A percentile compares a stretch with the other conserved stretches of the same genome.
Evolutionary conservation across 2,888 invertebrate genomes (phyloP).

Genomic region (Polymixis lichenea): DNA sequence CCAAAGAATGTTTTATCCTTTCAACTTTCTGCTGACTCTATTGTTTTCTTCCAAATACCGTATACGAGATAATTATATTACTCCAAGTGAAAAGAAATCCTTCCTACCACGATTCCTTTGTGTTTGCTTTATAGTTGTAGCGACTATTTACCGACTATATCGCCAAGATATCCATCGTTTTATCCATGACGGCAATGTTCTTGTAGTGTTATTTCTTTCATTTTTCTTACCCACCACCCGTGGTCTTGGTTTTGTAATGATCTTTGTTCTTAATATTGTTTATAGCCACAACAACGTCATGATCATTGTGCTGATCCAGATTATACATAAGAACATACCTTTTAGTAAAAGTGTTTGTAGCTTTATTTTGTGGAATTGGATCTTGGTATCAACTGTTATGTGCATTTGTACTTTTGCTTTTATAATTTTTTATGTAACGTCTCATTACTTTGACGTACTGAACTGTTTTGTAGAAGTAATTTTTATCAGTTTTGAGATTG

Average conservation of each 20-base stretch:
- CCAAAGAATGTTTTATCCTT: conserved; percentile 9
- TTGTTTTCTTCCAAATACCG: conserved; percentile 11
- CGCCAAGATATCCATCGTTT: neutral
- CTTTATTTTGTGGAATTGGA: conserved; percentile 42
- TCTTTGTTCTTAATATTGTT: conserved; percentile 21
- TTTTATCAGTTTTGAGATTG: conserved; percentile 17
- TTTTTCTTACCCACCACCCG: neutral
- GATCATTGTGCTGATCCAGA: conserved; percentile 42
- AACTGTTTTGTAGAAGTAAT: neutral
- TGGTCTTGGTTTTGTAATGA: conserved; percentile 10
- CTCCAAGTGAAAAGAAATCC: neutral
- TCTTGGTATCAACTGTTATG: conserved; percentile 7
- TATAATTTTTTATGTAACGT: neutral
- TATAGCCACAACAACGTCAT: conserved; percentile 27
- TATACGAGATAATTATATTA: neutral
- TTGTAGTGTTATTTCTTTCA: neutral
- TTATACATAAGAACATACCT: conserved; percentile 26
- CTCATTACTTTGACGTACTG: neutral
- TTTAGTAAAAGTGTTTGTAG: conserved; percentile 6
- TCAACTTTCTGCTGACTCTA: conserved; percentile 6
- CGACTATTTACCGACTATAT: neutral
- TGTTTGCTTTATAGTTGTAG: neutral
- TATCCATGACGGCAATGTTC: neutral
- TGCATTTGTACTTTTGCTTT: neutral
- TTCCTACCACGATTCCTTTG: conserved; percentile 1